phyloP scores from a whole-genome alignment of 2,113 vertebrate genomes.

The Anguilla rostrata region DNA sequence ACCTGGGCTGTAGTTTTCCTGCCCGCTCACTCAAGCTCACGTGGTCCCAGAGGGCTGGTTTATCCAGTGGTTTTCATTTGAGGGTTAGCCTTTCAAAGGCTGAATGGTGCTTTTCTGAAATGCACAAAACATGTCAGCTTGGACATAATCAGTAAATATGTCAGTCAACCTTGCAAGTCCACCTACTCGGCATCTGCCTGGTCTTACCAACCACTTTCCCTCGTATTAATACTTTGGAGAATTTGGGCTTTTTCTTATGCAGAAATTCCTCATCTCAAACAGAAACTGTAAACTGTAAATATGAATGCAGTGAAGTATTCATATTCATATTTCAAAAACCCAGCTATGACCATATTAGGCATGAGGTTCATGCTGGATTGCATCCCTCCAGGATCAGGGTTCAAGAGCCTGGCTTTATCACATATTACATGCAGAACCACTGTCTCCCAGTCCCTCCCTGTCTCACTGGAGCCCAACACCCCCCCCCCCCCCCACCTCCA shows the following conservation, averaged over 20 bases:
- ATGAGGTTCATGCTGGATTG: neutral
- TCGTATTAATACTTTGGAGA: neutral
- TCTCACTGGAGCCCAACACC: slow-evolving; percentile 15
- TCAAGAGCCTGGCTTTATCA: neutral
- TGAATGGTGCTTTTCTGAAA: neutral
- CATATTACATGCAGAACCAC: neutral
- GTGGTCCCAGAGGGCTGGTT: neutral
- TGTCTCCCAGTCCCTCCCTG: slow-evolving; percentile 12
- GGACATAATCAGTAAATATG: neutral
- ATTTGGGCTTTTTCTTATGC: neutral
- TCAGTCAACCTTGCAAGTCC: neutral
- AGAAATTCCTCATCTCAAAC: too few relatives aligned
- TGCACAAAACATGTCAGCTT: neutral
- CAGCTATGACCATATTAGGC: neutral
- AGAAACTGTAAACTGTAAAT: too few relatives aligned
- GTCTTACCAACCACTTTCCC: neutral
- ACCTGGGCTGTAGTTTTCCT: neutral
- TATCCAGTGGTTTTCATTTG: neutral
- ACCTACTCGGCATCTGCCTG: neutral
- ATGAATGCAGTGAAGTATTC: too few relatives aligned
- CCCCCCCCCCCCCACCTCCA: slow-evolving; percentile 19
- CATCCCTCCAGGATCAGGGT: neutral
- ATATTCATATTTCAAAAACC: too few relatives aligned
- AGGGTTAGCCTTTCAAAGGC: neutral
- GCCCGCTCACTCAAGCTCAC: neutral